A percentile compares a stretch with the other conserved stretches of the same genome.
phyloP scores from a whole-genome alignment of 2,888 invertebrate species.

The Drosophila helvetica region DNA sequence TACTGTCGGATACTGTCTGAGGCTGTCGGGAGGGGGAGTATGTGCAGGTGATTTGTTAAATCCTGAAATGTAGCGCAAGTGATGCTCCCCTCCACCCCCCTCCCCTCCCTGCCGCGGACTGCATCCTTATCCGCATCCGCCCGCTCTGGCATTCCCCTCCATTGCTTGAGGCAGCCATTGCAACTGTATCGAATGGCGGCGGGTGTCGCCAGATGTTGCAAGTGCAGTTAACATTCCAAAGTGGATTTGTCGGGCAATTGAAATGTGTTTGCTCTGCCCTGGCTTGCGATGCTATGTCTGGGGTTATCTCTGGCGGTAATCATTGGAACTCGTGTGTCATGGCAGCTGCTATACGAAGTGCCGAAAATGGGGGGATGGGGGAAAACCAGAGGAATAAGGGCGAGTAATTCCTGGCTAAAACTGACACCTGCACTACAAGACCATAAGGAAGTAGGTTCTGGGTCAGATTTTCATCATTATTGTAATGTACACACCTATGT shows the following conservation, averaged over 20 bases:
- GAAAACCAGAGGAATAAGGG: too few species aligned
- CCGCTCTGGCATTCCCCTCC: conserved; percentile 12
- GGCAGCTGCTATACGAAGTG: conserved; percentile 1
- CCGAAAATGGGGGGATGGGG: not conserved
- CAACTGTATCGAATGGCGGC: conserved; percentile 22
- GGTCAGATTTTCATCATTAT: not conserved
- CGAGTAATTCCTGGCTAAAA: too few species aligned
- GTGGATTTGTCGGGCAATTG: conserved; percentile 28
- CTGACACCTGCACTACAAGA: too few species aligned
- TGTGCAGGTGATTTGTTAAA: conserved; percentile 67
- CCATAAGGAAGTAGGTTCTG: too few species aligned
- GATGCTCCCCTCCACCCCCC: conserved; percentile 12
- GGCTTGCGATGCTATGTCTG: not conserved
- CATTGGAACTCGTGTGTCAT: not conserved
- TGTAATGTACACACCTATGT: too few species aligned
- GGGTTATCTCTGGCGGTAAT: conserved; percentile 8
- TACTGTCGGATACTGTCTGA: not conserved
- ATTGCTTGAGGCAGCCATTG: conserved; percentile 22
- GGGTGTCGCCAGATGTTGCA: conserved; percentile 5
- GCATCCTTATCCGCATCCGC: conserved; percentile 3
- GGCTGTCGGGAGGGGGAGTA: conserved; percentile 15
- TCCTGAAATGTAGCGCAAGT: conserved; percentile 57
- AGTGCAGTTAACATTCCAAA: conserved; percentile 31
- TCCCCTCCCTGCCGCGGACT: conserved; percentile 21
- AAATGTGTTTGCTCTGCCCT: conserved; percentile 21